Evolutionary conservation across 1,140 invertebrate species (phyloP), one percentile per base, ranked within the genome.

Genomic region (Drosophila equinoxialis): DNA sequence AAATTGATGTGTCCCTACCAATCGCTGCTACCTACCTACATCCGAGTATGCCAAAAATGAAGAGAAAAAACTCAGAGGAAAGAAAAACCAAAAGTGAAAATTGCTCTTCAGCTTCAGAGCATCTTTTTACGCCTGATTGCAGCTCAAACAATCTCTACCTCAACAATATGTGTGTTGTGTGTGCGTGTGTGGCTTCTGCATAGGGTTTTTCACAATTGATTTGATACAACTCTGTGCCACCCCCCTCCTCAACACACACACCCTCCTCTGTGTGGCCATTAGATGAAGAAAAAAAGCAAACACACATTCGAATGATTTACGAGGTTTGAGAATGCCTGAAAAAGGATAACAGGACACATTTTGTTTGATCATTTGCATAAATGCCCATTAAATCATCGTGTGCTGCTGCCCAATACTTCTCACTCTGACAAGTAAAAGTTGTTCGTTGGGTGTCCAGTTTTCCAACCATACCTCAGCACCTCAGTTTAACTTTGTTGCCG

Each of bases 61-160:
- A 30, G 30, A 30, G 6, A 67, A 66, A 72, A 45, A 84, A 77
- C 67, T 23, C 45, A 2, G 7, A 51, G 45, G 17, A 78, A 78
- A 75, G 78, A 73, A 64, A 69, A 80, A 74, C 76, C 62, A 77
- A 87, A 80, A 84, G 80, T 77, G 83, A 84, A 89, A 87, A 87
- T 89, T 87, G 80, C 80, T 81, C 73, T 78, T 48, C 77, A 84
- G 65, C 76, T 11, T 14, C 7, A 20, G 45, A 78, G 71, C 73
- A 89, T 90, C 85, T 84, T 89, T 89, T 89, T 90, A 84, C 85
- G 85, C 84, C 81, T 90, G 84, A 89, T 81, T 89, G 84, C 74
- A 90, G 62, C 74, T 66, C 35, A 84, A 89, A 84, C 13, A 48
- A 30, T 30, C 41, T 62, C 17, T 45, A 11, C 33, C 37, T 45